These are phyloP conservation scores for Pachyseris speciosa DNA, from an alignment of 64 coral and sea anemone genomes.

Conservation along the genomic window DNA sequence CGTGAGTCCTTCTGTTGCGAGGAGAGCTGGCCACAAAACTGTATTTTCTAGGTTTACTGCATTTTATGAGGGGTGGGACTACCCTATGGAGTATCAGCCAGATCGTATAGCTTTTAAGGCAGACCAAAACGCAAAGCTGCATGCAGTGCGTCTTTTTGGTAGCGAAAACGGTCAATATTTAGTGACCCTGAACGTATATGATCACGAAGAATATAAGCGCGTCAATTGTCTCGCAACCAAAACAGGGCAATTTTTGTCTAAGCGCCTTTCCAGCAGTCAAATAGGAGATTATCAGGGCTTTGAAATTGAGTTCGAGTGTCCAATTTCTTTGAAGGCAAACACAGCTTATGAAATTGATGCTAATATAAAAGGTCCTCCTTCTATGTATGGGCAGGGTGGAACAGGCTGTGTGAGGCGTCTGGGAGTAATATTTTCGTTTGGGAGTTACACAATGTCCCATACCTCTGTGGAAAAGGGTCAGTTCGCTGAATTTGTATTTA, in stretches of 20 bases:
- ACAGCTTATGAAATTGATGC: neutral
- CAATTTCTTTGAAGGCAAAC: neutral
- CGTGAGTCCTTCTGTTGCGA: neutral
- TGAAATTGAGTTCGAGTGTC: slow-evolving; percentile 12
- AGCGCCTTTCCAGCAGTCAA: neutral
- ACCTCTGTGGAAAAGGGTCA: neutral
- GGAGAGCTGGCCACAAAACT: neutral
- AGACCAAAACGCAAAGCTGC: neutral
- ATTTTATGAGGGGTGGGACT: neutral
- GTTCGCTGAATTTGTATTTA: neutral
- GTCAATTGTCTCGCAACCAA: neutral
- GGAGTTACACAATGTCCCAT: neutral
- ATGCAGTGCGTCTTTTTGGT: slow-evolving; percentile 22
- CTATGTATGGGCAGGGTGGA: slow-evolving; percentile 22
- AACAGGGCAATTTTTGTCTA: neutral
- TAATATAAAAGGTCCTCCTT: neutral
- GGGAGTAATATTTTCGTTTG: slow-evolving; percentile 4
- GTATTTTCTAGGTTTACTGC: neutral
- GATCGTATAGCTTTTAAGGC: neutral
- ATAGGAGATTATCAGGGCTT: neutral
- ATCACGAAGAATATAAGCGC: neutral
- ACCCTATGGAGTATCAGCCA: no score
- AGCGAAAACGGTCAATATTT: neutral
- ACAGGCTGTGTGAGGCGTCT: neutral
- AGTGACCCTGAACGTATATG: neutral